phyloP scores from a whole-genome alignment of 2,113 vertebrate genomes.

The Entomyzon cyanotis region DNA sequence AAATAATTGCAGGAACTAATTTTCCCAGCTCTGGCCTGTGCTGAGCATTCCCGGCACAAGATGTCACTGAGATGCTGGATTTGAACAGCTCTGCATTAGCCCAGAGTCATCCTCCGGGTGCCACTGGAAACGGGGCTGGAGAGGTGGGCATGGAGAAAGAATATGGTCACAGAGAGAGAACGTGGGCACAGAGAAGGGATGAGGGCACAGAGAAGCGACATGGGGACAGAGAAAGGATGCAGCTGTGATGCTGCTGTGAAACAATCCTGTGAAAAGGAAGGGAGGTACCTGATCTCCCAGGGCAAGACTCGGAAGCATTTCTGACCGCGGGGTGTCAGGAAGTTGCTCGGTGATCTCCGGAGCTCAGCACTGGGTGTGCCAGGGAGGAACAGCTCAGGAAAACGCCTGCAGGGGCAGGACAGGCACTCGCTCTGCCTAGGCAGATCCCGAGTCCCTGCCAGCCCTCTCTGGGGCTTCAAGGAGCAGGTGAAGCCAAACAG shows the following conservation, averaged over 20 bases:
- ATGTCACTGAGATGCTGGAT: neutral
- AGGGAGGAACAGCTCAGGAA: neutral
- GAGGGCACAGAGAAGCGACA: neutral
- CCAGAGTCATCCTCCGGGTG: neutral
- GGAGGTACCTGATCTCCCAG: neutral
- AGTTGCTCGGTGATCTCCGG: neutral
- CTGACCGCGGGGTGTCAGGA: fast-evolving
- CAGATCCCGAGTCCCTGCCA: neutral
- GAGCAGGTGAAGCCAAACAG: neutral
- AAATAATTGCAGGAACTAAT: neutral
- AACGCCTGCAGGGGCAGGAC: neutral
- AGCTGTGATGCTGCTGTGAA: neutral
- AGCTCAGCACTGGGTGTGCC: neutral
- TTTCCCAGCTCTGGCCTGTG: neutral
- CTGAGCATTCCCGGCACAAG: neutral
- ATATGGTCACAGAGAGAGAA: neutral
- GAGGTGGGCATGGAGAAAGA: fast-evolving
- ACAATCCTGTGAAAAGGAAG: neutral
- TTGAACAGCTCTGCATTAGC: neutral
- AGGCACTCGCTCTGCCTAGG: neutral
- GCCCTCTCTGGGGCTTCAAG: fast-evolving
- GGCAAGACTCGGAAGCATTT: fast-evolving
- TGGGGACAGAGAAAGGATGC: neutral
- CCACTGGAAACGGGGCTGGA: neutral
- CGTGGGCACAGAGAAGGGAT: neutral